Evolutionary conservation across 2,113 vertebrate genomes (phyloP), one percentile per base, ranked within the genome.

Genomic region (Nothocercus nigrocapillus): DNA sequence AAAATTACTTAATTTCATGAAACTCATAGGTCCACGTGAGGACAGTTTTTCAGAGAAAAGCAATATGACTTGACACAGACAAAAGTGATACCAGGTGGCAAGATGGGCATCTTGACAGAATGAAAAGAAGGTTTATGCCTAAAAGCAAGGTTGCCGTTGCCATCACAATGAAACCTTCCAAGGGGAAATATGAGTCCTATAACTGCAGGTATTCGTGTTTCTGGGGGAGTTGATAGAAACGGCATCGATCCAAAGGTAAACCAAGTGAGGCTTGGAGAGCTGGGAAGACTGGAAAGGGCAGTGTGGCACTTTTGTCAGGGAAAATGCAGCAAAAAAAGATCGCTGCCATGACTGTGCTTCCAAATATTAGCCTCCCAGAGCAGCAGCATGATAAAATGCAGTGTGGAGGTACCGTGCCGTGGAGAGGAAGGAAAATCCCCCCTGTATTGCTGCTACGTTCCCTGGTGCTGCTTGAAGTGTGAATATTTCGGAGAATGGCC

Each of bases 221-320:
- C n/a, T 68, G 34, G 44, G 6, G 15, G 32, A 18, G 45, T 16
- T 8, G 9, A 28, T 32, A 61, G 38, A 75, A 53, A 53, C 0
- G 30, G 19, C 34, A 51, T 13, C 64, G 4, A 54, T 9, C 13
- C 83, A 64, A 75, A 88, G n/a, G 6, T 13, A 49, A 81, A 63
- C 3, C 0, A 0, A 83, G 5, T 0, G 1, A 89, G 27, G 13
- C 10, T 12, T 40, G 51, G 45, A 89, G 40, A 42, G 21, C 10
- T 27, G 58, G 78, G 76, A 49, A 70, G 38, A 63, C 49, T 5
- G 20, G 38, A 72, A 70, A n/a, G 72, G 19, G 5, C 19, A 61
- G 8, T 0, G 1, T 2, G 15, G 9, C 22, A 45, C 45, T 64
- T 93, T 88, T 80, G 10, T 30, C 32, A 75, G 59, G 70, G 66